Conservation (phyloP, 2,797 vertebrate species). For the Adelosebastes latens region DNA sequence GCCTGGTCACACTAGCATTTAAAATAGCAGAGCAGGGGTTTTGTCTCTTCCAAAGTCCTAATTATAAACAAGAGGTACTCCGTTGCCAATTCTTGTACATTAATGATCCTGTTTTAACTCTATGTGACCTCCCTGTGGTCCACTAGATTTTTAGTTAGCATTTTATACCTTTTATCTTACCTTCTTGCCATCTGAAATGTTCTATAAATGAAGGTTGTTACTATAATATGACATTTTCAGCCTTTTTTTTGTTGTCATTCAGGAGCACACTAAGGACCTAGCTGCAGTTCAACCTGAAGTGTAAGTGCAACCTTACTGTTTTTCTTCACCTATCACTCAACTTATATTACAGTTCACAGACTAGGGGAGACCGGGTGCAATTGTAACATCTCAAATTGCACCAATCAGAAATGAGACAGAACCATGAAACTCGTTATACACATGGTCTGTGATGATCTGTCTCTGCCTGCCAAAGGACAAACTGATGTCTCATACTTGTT, state of each 20-base stretch:
- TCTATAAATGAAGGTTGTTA: neutral
- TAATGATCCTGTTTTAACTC: neutral
- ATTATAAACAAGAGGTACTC: neutral
- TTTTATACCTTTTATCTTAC: neutral
- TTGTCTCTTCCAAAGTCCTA: neutral
- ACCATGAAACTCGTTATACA: no score
- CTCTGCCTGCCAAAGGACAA: no score
- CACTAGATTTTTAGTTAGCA: neutral
- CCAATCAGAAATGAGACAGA: no score
- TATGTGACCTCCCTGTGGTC: neutral
- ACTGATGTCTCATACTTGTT: no score
- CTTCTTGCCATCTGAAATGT: neutral
- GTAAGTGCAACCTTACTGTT: conserved; percentile 63
- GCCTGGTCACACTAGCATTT: no score
- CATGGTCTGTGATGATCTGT: no score
- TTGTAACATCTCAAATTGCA: no score
- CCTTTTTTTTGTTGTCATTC: conserved; percentile 13
- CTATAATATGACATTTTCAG: neutral
- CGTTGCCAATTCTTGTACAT: neutral
- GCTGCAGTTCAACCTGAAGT: conserved; percentile 76
- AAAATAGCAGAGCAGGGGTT: no score
- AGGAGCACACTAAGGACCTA: conserved; percentile 82
- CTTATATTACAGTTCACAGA: neutral
- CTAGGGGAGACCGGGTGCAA: neutral
- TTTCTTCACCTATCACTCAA: neutral